phyloP scores from a whole-genome alignment of 1,140 invertebrate species.

The Pogonomyrmex barbatus region DNA sequence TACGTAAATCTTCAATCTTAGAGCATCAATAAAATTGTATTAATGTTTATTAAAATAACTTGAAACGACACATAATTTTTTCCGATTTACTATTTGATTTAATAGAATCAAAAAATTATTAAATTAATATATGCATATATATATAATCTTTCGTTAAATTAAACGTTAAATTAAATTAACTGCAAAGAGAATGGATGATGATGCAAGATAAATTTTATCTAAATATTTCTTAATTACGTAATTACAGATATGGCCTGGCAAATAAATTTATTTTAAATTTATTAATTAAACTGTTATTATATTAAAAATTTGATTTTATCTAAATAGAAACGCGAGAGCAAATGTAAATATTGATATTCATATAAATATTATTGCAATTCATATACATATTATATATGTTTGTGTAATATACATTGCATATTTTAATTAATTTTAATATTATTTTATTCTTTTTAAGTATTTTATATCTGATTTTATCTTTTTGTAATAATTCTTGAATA shows the following conservation, averaged over 20 bases:
- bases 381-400: too few relatives aligned
- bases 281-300: neutral
- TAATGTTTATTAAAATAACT: too few relatives aligned
- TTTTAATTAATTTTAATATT: neutral
- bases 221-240: neutral
- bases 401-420: neutral
- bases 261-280: neutral
- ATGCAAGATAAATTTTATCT: neutral
- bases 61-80: neutral
- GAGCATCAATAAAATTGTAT: neutral
- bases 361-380: too few relatives aligned
- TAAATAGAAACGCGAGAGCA: neutral
- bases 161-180: too few relatives aligned
- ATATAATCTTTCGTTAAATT: neutral
- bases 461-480: too few relatives aligned
- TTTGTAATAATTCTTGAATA: neutral
- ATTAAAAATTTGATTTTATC: neutral
- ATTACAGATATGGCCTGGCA: neutral
- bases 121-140: neutral
- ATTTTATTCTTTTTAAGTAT: neutral
- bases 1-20: neutral
- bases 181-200: neutral
- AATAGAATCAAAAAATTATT: neutral
- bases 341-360: neutral
- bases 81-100: neutral